Evolutionary conservation across 2,888 invertebrate species (phyloP).

Genomic region (Hypselothyrea guttata): DNA sequence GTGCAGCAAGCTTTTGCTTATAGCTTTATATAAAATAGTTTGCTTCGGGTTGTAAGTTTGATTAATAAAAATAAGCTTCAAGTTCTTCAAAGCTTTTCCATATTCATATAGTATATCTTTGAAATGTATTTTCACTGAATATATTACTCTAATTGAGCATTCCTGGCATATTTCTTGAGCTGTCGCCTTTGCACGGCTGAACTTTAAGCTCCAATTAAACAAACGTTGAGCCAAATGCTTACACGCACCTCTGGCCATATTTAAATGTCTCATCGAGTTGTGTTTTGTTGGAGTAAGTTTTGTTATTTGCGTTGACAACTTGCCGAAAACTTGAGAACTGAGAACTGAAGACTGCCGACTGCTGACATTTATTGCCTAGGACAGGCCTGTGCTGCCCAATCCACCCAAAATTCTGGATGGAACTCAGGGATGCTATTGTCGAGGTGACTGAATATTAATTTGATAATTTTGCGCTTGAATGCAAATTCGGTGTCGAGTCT

Average conservation of each 20-base stretch:
- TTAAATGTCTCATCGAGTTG: slow-evolving; percentile 68
- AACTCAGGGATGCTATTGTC: slow-evolving; percentile 12
- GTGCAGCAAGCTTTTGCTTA: too few relatives aligned
- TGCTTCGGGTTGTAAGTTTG: too few relatives aligned
- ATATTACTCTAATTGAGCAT: not conserved
- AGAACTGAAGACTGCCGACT: slow-evolving; percentile 43
- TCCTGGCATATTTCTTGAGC: slow-evolving; percentile 1
- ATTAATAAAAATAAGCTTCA: too few relatives aligned
- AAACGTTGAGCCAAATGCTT: slow-evolving; percentile 19
- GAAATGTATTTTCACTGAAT: not conserved
- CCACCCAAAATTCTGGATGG: not conserved
- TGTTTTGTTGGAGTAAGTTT: slow-evolving; percentile 65
- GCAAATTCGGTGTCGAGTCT: slow-evolving; percentile 75
- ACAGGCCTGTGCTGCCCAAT: slow-evolving; percentile 2
- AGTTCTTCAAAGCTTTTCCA: too few relatives aligned
- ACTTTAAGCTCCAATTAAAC: slow-evolving; percentile 57
- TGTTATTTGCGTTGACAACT: slow-evolving; percentile 63
- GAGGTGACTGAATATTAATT: slow-evolving; percentile 69
- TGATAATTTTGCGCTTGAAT: slow-evolving; percentile 74
- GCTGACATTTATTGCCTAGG: slow-evolving; percentile 63
- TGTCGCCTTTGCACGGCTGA: slow-evolving; percentile 16
- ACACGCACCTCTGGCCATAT: slow-evolving; percentile 34
- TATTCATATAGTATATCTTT: too few relatives aligned
- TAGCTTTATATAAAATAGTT: too few relatives aligned
- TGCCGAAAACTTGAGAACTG: slow-evolving; percentile 45